These are phyloP conservation scores for Nesoenas mayeri DNA, from an alignment of 2,113 vertebrate species.

Conservation along the genomic window DNA sequence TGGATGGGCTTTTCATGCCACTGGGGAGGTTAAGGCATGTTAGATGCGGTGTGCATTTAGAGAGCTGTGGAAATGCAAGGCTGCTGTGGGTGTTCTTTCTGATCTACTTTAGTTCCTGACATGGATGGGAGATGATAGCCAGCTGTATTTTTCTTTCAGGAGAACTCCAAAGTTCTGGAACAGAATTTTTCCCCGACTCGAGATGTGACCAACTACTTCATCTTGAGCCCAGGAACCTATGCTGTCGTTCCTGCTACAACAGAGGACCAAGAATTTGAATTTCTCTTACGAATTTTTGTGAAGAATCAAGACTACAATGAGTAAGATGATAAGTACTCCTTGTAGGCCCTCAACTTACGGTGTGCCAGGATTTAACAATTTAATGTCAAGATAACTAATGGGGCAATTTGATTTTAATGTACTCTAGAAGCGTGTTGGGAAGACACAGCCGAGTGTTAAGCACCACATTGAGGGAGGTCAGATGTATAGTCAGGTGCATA, in stretches of 20 bases:
- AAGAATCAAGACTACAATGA: slow-evolving; percentile 32
- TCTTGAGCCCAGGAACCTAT: slow-evolving; percentile 67
- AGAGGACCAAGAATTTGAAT: slow-evolving; percentile 30
- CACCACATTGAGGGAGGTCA: not conserved
- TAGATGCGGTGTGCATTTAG: not conserved
- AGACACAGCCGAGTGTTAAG: not conserved
- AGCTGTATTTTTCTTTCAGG: slow-evolving; percentile 23
- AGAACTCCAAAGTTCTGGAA: slow-evolving; percentile 1
- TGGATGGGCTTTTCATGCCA: not conserved
- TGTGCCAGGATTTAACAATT: not conserved
- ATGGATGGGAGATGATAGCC: not conserved
- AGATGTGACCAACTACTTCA: slow-evolving; percentile 54
- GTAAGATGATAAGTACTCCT: slow-evolving; percentile 40
- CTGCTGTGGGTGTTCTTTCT: not conserved
- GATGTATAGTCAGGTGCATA: not conserved
- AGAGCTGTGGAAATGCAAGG: not conserved
- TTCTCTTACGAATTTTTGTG: slow-evolving; percentile 73
- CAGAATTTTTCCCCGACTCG: not conserved
- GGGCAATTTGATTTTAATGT: not conserved
- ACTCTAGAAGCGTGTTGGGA: not conserved
- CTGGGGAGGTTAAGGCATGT: not conserved
- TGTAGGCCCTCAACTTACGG: not conserved
- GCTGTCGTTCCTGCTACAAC: not conserved
- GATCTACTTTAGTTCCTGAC: slow-evolving; percentile 13
- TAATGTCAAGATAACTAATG: not conserved